Evolutionary conservation across 2,888 invertebrate genomes (phyloP), one percentile per base, ranked within the genome.

Genomic region (Drosophila acutilabella): DNA sequence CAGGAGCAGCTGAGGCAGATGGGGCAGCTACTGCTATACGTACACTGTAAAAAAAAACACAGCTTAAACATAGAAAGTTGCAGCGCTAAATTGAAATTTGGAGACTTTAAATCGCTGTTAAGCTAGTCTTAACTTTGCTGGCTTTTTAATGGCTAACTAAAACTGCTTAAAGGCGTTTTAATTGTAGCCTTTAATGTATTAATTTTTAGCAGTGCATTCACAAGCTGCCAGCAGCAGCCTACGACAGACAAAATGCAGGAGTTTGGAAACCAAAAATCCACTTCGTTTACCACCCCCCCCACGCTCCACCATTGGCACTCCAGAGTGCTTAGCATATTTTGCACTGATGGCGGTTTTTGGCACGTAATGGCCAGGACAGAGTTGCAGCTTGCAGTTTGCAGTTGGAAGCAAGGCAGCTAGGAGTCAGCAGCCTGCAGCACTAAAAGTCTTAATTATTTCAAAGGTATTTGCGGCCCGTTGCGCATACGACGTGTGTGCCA

Each of bases 271-370:
- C 53, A 52, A 13, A 23, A 36, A 36, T 60, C 26, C 44, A 23
- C 10, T 26, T 59, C 1, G 11, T 2, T 0, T 13, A 1, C 36
- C 4, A 36, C 1, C 36, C 13, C 13, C 16, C 26, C 4, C 14
- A 11, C 50, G 30, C 33, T 36, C 30, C 7, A 30, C 1, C 8
- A 64, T 38, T 65, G 64, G 57, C 58, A 65, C 64, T 70, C 60
- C n/a, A 73, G 74, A 77, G 87, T 86, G 74, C 83, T 81, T 86
- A 77, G 81, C 86, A 86, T 81, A 81, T 80, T 86, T 81, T 80
- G 77, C 72, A 68, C 64, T 75, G 72, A 72, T 81, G 78, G 70
- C 70, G 64, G 67, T 61, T 78, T 78, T 65, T 64, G 69, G 61
- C 74, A 71, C 74, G 77, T 82, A 80, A 77, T 77, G 74, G 71